Conservation (phyloP, 2,113 vertebrate genomes). For the Actinemys pallida region DNA sequence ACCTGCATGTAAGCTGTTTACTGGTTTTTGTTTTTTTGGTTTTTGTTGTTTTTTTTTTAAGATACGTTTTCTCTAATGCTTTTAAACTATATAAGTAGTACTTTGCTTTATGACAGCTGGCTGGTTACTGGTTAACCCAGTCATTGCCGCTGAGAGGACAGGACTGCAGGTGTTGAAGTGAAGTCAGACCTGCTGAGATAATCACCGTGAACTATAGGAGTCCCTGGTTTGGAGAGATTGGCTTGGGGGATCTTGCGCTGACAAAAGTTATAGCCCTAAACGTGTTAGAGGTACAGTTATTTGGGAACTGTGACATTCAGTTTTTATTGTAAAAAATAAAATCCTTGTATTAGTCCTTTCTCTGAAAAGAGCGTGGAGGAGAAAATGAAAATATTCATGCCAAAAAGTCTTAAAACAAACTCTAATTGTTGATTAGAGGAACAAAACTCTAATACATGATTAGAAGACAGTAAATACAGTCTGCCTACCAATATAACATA, state of each 20-base stretch:
- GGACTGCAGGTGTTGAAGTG: not conserved
- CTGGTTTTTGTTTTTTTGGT: not conserved
- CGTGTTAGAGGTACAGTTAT: not conserved
- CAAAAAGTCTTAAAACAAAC: not conserved
- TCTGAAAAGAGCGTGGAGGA: not conserved
- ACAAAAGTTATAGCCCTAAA: not conserved
- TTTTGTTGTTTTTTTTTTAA: not conserved
- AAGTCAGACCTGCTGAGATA: not conserved
- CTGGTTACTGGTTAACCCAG: not conserved
- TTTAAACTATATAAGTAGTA: not conserved
- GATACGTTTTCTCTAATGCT: no score
- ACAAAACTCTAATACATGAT: conserved; percentile 19
- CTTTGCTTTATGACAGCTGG: not conserved
- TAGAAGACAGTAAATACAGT: conserved; percentile 27
- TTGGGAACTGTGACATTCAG: not conserved
- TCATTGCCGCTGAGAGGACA: not conserved
- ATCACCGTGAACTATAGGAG: not conserved
- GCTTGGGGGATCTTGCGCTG: not conserved
- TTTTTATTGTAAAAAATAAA: not conserved
- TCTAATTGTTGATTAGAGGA: not conserved
- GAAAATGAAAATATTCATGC: not conserved
- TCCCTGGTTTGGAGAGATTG: not conserved
- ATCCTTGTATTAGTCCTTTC: not conserved
- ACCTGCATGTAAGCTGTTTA: not conserved
- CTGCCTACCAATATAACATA: conserved; percentile 9